phyloP scores from a whole-genome alignment of 2,888 invertebrate species.

The Siphlonurus alternatus region DNA sequence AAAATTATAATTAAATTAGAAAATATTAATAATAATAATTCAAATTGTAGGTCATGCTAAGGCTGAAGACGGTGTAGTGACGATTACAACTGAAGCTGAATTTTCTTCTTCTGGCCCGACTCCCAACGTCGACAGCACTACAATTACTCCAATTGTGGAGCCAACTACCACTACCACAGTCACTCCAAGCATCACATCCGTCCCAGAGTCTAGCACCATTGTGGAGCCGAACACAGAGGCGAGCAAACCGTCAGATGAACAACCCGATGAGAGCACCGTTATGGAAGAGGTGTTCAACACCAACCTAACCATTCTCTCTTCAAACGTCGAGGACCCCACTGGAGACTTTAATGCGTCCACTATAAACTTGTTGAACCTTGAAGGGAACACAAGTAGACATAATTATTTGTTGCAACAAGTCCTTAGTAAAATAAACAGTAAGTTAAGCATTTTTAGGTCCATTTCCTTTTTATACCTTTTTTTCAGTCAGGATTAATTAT shows the following conservation, averaged over 20 bases:
- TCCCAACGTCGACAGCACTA: background rate
- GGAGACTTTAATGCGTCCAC: slow-evolving; percentile 7
- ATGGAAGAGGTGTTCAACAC: background rate
- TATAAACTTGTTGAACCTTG: slow-evolving; percentile 4
- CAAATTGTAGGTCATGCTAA: too few relatives aligned
- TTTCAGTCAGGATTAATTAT: too few relatives aligned
- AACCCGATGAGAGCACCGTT: background rate
- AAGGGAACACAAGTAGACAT: background rate
- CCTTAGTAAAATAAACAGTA: slow-evolving; percentile 6
- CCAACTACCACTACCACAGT: background rate
- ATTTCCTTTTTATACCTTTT: too few relatives aligned
- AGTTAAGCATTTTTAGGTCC: too few relatives aligned
- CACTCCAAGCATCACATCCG: background rate
- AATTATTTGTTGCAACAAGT: slow-evolving; percentile 4
- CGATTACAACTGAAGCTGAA: background rate
- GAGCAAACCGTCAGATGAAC: too few relatives aligned
- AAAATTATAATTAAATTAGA: too few relatives aligned
- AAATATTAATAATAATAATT: too few relatives aligned
- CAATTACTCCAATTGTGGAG: background rate
- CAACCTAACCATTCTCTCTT: background rate
- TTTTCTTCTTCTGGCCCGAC: background rate
- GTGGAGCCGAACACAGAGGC: too few relatives aligned
- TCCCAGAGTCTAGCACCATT: background rate
- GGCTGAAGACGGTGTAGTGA: background rate
- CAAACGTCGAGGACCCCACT: background rate